phyloP scores from a whole-genome alignment of 2,113 vertebrate genomes.

The Nothoprocta perdicaria region DNA sequence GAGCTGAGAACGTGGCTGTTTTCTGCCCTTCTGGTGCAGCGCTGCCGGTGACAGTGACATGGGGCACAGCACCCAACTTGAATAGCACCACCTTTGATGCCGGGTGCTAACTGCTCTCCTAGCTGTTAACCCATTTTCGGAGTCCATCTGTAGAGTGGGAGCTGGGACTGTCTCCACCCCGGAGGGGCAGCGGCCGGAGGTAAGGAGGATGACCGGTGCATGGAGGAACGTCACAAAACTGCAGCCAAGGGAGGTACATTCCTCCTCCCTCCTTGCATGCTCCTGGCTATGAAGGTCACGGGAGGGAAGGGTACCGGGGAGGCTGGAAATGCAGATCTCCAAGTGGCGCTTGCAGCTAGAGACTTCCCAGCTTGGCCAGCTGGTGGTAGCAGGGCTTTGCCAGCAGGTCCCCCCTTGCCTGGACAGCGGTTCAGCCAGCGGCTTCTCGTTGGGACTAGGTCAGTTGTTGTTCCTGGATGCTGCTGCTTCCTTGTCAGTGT shows the following conservation, averaged over 20 bases:
- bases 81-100: neutral
- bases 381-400: neutral
- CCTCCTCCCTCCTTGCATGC: neutral
- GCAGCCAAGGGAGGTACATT: neutral
- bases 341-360: neutral
- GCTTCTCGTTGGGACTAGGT: neutral
- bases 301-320: neutral
- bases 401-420: accelerated
- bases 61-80: neutral
- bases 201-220: neutral
- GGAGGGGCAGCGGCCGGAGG: neutral
- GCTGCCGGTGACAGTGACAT: neutral
- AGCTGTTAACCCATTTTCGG: accelerated
- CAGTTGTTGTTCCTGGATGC: neutral
- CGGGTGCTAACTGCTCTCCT: neutral
- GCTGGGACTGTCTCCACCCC: neutral
- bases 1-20: neutral
- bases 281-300: neutral
- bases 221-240: accelerated
- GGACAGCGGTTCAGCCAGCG: accelerated
- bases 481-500: neutral
- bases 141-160: neutral
- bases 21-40: neutral
- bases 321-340: neutral
- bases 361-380: neutral